phyloP scores from a whole-genome alignment of 2,888 invertebrate genomes.

The Pedicia rivosa region DNA sequence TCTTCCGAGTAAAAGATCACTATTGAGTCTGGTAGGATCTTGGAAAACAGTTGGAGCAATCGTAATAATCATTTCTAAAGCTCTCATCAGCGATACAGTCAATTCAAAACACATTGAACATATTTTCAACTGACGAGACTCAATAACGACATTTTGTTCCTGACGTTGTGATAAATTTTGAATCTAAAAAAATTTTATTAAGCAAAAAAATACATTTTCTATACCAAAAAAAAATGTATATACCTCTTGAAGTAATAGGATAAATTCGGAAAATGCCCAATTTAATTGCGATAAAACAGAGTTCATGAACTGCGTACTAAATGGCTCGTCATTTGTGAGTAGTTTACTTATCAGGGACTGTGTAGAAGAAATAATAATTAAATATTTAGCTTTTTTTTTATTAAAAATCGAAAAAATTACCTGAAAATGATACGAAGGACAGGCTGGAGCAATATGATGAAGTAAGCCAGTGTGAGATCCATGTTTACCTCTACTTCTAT shows the following conservation, averaged over 20 bases:
- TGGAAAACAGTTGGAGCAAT: constrained; percentile 48
- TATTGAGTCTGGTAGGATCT: constrained; percentile 45
- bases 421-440: constrained; percentile 28
- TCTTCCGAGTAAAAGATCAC: constrained; percentile 54
- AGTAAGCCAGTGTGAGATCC: constrained; percentile 29
- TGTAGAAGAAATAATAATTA: too few relatives aligned
- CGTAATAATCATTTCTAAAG: constrained; percentile 61
- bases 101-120: constrained; percentile 75
- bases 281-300: constrained; percentile 67
- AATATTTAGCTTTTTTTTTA: constrained; percentile 27
- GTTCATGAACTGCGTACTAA: constrained; percentile 54
- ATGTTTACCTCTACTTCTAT: constrained; percentile 26
- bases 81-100: constrained; percentile 57
- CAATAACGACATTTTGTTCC: constrained; percentile 42
- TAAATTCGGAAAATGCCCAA: constrained; percentile 80
- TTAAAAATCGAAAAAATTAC: not conserved
- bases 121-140: constrained; percentile 60
- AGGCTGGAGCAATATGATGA: constrained; percentile 29
- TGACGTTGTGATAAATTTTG: constrained; percentile 41
- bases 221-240: constrained; percentile 1
- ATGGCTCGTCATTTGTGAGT: constrained; percentile 41
- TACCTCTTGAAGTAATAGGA: constrained; percentile 69
- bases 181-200: constrained; percentile 29
- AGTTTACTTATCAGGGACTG: constrained; percentile 45
- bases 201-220: not conserved